Evolutionary conservation across 2,797 vertebrate species (phyloP), one percentile per base, ranked within the genome.

Genomic region (Paratrypauchen microcephalus): DNA sequence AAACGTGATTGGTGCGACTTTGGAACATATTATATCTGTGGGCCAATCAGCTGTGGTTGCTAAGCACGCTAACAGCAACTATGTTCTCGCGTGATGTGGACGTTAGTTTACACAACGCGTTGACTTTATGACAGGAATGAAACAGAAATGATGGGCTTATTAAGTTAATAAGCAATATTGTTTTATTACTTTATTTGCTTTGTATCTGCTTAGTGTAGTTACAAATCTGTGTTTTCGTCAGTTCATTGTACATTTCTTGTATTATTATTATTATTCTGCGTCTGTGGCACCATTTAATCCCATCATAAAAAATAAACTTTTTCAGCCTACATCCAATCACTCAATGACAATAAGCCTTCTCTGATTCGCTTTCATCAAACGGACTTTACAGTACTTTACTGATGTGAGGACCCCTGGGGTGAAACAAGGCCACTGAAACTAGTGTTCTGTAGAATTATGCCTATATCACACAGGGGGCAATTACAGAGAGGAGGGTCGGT

Each of bases 21-120:
- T 65, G 60, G 54, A 61, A 68, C n/a, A n/a, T n/a, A 8, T 61
- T 30, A 79, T 45, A 28, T 5, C 30, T 32, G 0, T 0, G 57
- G 2, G 68, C 2, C 55, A 65, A 39, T 74, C 86, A 76, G 86
- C 86, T 15, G 66, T 13, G 82, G 90, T 92, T 92, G 89, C 90
- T 89, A 92, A 15, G 83, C 74, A 89, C 87, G 86, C 85, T 68
- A 32, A 65, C 4, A 0, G 1, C 28, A 13, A 13, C 32, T 9
- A 63, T 56, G 68, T 15, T 84, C 71, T 88, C 86, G 85, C 82
- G 82, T 80, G 82, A 80, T 79, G 0, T 47, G 8, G 26, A 58
- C 56, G 24, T 30, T 58, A 7, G 6, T 30, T 30, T 7, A 60
- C 28, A 2, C 28, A 61, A 24, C 24, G 12, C 41, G 5, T 45